These are phyloP conservation scores for Rhinichthys klamathensis DNA, from an alignment of 2,113 vertebrate genomes.

Conservation along the genomic window DNA sequence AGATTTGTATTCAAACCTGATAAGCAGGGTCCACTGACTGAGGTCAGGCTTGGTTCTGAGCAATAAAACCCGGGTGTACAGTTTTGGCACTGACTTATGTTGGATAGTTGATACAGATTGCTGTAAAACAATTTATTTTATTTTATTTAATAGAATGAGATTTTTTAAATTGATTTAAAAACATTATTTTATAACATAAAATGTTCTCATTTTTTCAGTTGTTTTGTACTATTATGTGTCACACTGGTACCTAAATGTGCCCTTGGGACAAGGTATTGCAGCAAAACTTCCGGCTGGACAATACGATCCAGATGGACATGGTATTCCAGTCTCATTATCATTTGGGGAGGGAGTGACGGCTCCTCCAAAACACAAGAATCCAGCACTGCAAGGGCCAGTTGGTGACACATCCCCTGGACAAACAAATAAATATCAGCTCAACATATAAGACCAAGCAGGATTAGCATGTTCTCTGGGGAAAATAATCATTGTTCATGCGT, in stretches of 20 bases:
- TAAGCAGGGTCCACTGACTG: slow-evolving; percentile 74
- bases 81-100: slow-evolving; percentile 70
- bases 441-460: not conserved
- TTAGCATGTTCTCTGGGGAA: not conserved
- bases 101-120: slow-evolving; percentile 64
- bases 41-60: slow-evolving; percentile 68
- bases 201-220: not conserved
- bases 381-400: slow-evolving; percentile 82
- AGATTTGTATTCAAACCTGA: slow-evolving; percentile 65
- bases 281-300: slow-evolving; percentile 64
- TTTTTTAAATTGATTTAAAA: not conserved
- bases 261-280: slow-evolving; percentile 74
- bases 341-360: slow-evolving; percentile 77
- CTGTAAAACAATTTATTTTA: slow-evolving; percentile 58
- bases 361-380: slow-evolving; percentile 84
- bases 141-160: not conserved
- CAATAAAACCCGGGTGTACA: slow-evolving; percentile 84
- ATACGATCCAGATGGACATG: slow-evolving; percentile 73
- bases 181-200: too few species aligned
- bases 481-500: not conserved
- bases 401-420: slow-evolving; percentile 73
- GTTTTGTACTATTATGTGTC: not conserved
- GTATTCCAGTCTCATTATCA: slow-evolving; percentile 74
- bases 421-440: slow-evolving; percentile 10
- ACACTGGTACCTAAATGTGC: slow-evolving; percentile 75